Evolutionary conservation across 2,888 invertebrate species (phyloP), one percentile per base, ranked within the genome.

Genomic region (Netelia melanura): DNA sequence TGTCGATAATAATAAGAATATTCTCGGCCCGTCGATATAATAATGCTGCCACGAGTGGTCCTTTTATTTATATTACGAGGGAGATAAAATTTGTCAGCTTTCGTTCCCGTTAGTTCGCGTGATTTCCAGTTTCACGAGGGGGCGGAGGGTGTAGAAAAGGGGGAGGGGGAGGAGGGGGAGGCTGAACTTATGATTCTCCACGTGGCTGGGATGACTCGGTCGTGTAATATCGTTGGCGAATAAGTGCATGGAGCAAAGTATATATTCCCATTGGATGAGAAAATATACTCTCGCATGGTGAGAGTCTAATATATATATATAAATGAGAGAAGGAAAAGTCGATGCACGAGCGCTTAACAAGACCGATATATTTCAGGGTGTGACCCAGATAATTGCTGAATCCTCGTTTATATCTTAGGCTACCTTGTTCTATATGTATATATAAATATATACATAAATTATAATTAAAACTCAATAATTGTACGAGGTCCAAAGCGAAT

Each of bases 381-480:
- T 88, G 90, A 90, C 90, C 90, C 84, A 89, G 89, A 90, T 90
- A 89, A 90, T 90, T 88, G 88, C 88, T 85, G 84, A 84, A 88
- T 85, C n/a, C 21, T 58, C 21, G 9, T 9, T 58, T 58, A 48
- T 48, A 48, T 11, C 11, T 48, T 48, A 30, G 5, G 30, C 3
- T 5, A 0, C 5, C 48, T 48, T 48, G 48, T 48, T 10, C 14
- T 48, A 48, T 48, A 14, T 17, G 17, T 17, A 17, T 48, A 48
- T 48, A 48, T 1, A 48, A 17, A 17, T 48, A 14, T 10, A 14
- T 48, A 48, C 14, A 48, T 11, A 48, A 48, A 48, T 48, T 48
- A 48, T 14, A 48, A 48, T 6, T 14, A 48, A 11, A 2, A 30
- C 3, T 30, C 30, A 30, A 30, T 30, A 30, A 30, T 30, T 30